Base-by-base conservation (phyloP, 2,888 invertebrate species). In the Octonoba sinensis region DNA sequence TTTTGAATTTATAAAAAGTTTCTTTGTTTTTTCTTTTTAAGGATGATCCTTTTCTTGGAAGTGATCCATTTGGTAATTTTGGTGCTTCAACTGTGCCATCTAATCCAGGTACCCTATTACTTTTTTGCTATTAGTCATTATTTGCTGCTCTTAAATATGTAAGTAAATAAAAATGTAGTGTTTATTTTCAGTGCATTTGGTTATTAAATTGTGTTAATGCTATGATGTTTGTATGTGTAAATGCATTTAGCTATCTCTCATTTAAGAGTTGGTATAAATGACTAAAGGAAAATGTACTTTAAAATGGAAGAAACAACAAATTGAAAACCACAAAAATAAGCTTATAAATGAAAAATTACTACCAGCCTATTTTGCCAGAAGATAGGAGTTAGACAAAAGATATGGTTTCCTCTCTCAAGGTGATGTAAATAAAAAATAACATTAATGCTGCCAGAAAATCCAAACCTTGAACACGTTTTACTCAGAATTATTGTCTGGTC, bases 21-120 rank as follows among this genome's bases (percentile, higher is more conserved):
- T 54, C 16, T 20, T 59, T 56, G 20, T 36, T 54, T 60, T 69
- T 62, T 46, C 57, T 20, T 65, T 67, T 64, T 59, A 65, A 84
- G 84, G 74, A 59, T 54, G 85, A 85, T 57, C 85, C 85, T 15
- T 85, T 85, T 70, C 64, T 67, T 57, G 77, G 77, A 47, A 74
- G 44, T 64, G 84, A 84, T 77, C 82, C 84, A 66, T 84, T 84
- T 82, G 81, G 83, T 18, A 69, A 72, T n/a, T 83, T 83, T 69
- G 18, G 59, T 51, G 57, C 82, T 51, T 24, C 59, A 51, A 24
- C 73, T 62, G 59, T n/a, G 11, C 36, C 57, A 62, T 36, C 74
- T 24, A 65, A 72, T 54, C 54, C 71, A 27, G 77, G 77, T 77
- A 75, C 24, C 18, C 13, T 6, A 22, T 20, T 44, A 11, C 11